Base-by-base conservation (phyloP, 2,797 vertebrate genomes). In the Channa striata region DNA sequence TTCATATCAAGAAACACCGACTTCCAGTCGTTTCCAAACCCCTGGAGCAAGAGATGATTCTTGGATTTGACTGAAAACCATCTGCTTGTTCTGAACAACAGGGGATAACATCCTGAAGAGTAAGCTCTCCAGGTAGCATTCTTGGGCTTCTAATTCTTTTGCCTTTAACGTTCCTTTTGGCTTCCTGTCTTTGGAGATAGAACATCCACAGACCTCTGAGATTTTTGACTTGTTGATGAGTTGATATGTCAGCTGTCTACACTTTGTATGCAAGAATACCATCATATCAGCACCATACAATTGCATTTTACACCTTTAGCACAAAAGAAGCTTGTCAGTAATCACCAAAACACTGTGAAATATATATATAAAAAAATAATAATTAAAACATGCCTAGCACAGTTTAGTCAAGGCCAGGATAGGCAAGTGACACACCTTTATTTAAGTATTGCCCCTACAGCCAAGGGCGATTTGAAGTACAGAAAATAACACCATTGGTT, bases 401-500 rank as follows among this genome's bases (percentile, higher is more conserved):
- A 52, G 59, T 71, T 74, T 30, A 57, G 36, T 54, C 58, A 52
- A 21, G 54, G 50, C 58, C 73, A 82, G 67, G 71, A 80, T 77
- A 77, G 52, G 81, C 56, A 87, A 88, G 85, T 74, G 79, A 85
- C 83, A 84, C 74, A 87, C 83, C 89, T 91, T 90, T 80, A 63
- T 84, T 82, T 74, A 65, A 72, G 78, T 52, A 4, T 47, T 81
- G 61, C 80, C 78, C 76, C 64, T 80, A 83, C 77, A 90, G 86
- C 89, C 89, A 89, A 90, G 87, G 91, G 88, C 87, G 90, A 87
- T 85, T 77, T 84, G 78, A 88, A 88, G 84, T 79, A 87, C 60
- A 92, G 82, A 89, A 90, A 96, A 96, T 95, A 96, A 95, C 95
- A 95, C 94, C 92, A 92, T 93, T 94, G 92, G 92, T 93, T 95